phyloP scores from a whole-genome alignment of 2,113 vertebrate genomes.

The Lamprologus tigripictilis region DNA sequence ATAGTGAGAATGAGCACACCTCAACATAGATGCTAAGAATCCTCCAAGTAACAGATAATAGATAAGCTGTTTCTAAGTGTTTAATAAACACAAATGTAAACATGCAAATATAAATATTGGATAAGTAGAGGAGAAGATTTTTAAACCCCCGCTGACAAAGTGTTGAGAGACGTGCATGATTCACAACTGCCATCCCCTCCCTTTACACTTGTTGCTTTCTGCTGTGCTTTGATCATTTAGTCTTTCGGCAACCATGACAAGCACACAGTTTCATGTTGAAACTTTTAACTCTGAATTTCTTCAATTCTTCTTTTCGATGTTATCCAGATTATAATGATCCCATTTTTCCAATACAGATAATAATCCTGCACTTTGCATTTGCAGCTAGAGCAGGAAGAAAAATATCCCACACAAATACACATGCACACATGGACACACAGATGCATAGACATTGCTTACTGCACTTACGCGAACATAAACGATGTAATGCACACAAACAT shows the following conservation, averaged over 20 bases:
- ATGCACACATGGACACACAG: not conserved
- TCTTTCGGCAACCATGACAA: slow-evolving; percentile 18
- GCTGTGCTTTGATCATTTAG: slow-evolving; percentile 37
- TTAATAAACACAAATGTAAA: not conserved
- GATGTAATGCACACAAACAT: not conserved
- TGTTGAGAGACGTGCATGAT: slow-evolving; percentile 11
- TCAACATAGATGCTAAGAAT: not conserved
- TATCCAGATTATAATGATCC: not conserved
- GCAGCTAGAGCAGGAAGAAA: not conserved
- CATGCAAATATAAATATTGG: not conserved
- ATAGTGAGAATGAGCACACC: not conserved
- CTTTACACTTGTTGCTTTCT: slow-evolving; percentile 19
- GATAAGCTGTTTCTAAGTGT: not conserved
- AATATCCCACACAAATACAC: not conserved
- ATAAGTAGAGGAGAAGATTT: slow-evolving; percentile 1
- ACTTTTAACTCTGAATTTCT: not conserved
- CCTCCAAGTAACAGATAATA: not conserved
- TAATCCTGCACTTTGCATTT: not conserved
- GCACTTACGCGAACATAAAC: not conserved
- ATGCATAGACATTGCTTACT: not conserved
- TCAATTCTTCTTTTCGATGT: not conserved
- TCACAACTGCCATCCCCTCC: not conserved
- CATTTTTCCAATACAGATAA: not conserved
- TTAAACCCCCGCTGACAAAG: slow-evolving; percentile 13
- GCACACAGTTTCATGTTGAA: not conserved